Conservation (phyloP, 2,888 invertebrate genomes). For the Pyralis farinalis region DNA sequence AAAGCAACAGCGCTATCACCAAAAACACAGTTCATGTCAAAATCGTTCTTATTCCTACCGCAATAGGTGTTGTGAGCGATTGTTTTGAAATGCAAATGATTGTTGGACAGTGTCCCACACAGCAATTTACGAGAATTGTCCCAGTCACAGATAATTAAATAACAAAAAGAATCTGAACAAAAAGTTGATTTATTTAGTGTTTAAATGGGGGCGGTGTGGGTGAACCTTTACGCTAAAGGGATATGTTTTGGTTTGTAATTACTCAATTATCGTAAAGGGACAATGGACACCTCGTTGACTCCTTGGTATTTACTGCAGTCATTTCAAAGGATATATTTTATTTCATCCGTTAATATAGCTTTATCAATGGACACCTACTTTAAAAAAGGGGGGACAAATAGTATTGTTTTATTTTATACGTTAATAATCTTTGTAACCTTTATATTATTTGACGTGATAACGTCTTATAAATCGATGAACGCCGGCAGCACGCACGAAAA, state of each 20-base stretch:
- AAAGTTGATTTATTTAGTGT: slow-evolving; percentile 46
- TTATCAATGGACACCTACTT: too few relatives aligned
- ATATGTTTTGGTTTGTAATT: slow-evolving; percentile 22
- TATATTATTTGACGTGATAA: too few relatives aligned
- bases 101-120: slow-evolving; percentile 29
- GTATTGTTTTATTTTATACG: too few relatives aligned
- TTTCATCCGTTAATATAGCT: too few relatives aligned
- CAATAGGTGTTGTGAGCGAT: background rate
- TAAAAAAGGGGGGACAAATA: too few relatives aligned
- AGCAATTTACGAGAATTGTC: slow-evolving; percentile 52
- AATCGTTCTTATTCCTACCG: background rate
- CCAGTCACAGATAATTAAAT: slow-evolving; percentile 67
- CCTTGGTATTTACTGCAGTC: slow-evolving; percentile 4
- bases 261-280: slow-evolving; percentile 17
- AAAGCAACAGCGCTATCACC: background rate
- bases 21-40: background rate
- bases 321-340: background rate
- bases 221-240: slow-evolving; percentile 20
- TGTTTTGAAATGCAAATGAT: background rate
- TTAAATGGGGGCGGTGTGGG: slow-evolving; percentile 21
- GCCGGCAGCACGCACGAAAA: too few relatives aligned
- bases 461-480: too few relatives aligned
- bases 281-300: slow-evolving; percentile 9
- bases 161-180: slow-evolving; percentile 54
- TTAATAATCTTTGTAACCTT: too few relatives aligned